phyloP scores from a whole-genome alignment of 2,797 vertebrate species.

The Rhinatrema bivittatum region DNA sequence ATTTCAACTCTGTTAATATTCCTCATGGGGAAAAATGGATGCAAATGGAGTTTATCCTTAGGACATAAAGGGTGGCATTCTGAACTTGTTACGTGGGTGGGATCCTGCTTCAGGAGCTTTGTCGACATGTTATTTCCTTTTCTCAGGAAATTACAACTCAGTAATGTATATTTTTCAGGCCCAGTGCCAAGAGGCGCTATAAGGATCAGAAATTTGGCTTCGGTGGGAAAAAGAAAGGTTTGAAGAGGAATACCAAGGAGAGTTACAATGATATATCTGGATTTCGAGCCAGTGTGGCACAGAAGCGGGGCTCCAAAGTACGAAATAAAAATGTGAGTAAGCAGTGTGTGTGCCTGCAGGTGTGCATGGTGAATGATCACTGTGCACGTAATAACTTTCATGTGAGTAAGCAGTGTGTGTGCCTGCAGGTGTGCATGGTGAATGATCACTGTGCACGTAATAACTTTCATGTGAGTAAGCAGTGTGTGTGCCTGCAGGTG shows the following conservation, averaged over 20 bases:
- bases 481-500: too few species aligned
- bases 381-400: too few species aligned
- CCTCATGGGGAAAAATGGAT: background rate
- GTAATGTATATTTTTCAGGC: too few species aligned
- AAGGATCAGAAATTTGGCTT: slow-evolving; percentile 95
- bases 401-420: too few species aligned
- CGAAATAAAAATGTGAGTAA: slow-evolving; percentile 57
- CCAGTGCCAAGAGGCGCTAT: slow-evolving; percentile 79
- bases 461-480: too few species aligned
- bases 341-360: background rate
- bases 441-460: too few species aligned
- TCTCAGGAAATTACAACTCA: too few species aligned
- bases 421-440: too few species aligned
- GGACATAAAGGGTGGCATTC: background rate
- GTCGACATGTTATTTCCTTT: too few species aligned
- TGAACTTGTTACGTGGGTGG: background rate
- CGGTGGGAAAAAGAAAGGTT: slow-evolving; percentile 88
- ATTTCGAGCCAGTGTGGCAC: slow-evolving; percentile 74
- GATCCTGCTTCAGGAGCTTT: background rate
- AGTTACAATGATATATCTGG: slow-evolving; percentile 82
- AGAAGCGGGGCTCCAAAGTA: slow-evolving; percentile 57
- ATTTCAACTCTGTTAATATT: too few species aligned
- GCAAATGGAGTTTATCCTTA: too few species aligned
- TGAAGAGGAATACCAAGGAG: slow-evolving; percentile 92
- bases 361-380: too few species aligned